Base-by-base conservation (phyloP, 2,113 vertebrate genomes). In the Aix galericulata region DNA sequence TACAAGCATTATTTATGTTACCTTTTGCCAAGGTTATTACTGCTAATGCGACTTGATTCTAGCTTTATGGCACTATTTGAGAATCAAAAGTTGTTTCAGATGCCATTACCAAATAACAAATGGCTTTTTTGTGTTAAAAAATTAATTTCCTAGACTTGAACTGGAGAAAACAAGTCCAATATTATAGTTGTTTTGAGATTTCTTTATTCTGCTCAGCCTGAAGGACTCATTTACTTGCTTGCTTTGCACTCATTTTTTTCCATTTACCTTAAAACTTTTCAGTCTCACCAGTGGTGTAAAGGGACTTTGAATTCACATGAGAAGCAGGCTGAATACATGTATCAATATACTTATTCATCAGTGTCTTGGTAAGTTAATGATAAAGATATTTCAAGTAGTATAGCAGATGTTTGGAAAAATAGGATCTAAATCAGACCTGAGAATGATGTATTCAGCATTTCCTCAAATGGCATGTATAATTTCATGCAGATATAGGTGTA, bases 281-380 rank as follows among this genome's bases (percentile, higher is more conserved):
- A 5, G 6, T 66, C 59, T 87, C 34, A 76, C 9, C 13, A 82
- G 21, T 34, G 8, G 3, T 68, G 4, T 75, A 78, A 86, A 71
- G 53, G 83, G 21, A 50, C 21, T 84, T 85, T 50, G 17, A 85
- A 76, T 13, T 58, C 55, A 85, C 18, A 50, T 58, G n/a, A 85
- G 40, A 93, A 59, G 3, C 1, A 55, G 15, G 8, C 17, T 44
- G 58, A 84, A 48, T 52, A 29, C 74, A 86, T 32, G 5, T 81
- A 72, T 50, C 56, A 21, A 91, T 87, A 91, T 55, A 80, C 6
- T 88, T 94, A 84, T 82, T 93, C 62, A 93, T 71, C 82, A 67
- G 26, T 88, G 86, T 71, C 58, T 77, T 84, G 9, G 11, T 82
- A 92, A 90, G 26, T 60, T 73, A 92, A 80, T 81, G 50, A 58